Evolutionary conservation across 1,140 invertebrate species (phyloP), one percentile per base, ranked within the genome.

Genomic region (Drosophila subobscura): DNA sequence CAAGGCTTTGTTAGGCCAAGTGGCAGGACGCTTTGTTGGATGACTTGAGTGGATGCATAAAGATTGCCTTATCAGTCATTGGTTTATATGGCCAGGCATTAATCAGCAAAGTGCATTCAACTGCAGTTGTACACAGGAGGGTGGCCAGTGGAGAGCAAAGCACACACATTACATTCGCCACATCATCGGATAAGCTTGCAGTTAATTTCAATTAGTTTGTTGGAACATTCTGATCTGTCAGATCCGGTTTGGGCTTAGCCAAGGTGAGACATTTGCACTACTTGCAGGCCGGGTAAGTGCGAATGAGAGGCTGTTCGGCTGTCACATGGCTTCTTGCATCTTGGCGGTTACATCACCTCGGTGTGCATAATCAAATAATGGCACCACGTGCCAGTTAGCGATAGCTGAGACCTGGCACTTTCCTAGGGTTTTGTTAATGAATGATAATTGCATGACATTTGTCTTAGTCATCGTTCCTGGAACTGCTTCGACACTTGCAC

Each of bases 221-320:
- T 37, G 7, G 16, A 22, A 60, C 12, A 45, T 56, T 51, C 37
- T n/a, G 40, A 57, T 57, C 22, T 2, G 14, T 5, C 16, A 54
- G 77, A 79, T 80, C 77, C 72, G 77, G 77, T 80, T 79, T 54
- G 12, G 33, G 14, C 56, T 72, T 54, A 60, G 60, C 56, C 67
- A 78, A 78, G 41, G 49, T 65, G 44, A 46, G 55, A 58, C 46
- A 20, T 58, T 8, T 42, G 29, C 23, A n/a, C 41, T 61, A 49
- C 45, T 44, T 40, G 5, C 20, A 16, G 45, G 8, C 12, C 12
- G 23, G 54, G 51, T 40, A 57, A 55, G 52, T 45, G 23, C 37
- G 47, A 45, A 25, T 49, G 8, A 6, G 8, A 10, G 12, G 29
- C 16, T 20, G 10, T 37, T 3, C 33, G 8, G 33, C 12, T 37